Evolutionary conservation across 2,888 invertebrate species (phyloP), one percentile per base, ranked within the genome.

Genomic region (Thumatha senex): DNA sequence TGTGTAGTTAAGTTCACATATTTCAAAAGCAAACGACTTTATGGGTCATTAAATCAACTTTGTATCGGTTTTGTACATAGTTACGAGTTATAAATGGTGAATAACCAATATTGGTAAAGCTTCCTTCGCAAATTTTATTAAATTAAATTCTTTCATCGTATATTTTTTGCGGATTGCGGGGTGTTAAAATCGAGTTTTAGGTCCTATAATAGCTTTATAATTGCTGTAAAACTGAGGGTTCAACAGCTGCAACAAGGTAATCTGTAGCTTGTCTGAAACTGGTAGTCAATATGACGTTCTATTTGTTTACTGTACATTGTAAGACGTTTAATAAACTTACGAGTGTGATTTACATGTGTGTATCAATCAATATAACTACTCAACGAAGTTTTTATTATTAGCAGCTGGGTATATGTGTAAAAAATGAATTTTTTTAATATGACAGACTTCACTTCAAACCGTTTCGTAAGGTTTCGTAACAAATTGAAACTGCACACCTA

Each of bases 111-210:
- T 24, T 4, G 3, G 3, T 24, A 24, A 4, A 51, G 42, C 53
- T 45, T 42, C 41, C 50, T 11, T 56, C 46, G 46, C 54, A 61
- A 70, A 65, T 65, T 67, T 56, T 71, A 64, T 67, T 63, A 67
- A 61, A 67, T 58, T 54, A 61, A 57, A 64, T 64, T 59, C 47
- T 30, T 52, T 54, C 49, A 56, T 55, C 47, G 53, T 40, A 51
- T 67, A 60, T 58, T 62, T 59, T 51, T 51, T 55, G 57, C 36
- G 46, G 64, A 72, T 70, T 63, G 61, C 52, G 18, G 45, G 39
- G 55, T 51, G 56, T 61, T 64, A 67, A 66, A 66, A 58, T 54
- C 46, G 54, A 50, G 56, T 62, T 66, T 65, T 56, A 56, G 36
- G 38, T 54, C 42, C 46, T 24, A 62, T 60, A 60, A 60, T 55